Evolutionary conservation across 92 coral and sea anemone species (phyloP).

Genomic region (Porites lobata): DNA sequence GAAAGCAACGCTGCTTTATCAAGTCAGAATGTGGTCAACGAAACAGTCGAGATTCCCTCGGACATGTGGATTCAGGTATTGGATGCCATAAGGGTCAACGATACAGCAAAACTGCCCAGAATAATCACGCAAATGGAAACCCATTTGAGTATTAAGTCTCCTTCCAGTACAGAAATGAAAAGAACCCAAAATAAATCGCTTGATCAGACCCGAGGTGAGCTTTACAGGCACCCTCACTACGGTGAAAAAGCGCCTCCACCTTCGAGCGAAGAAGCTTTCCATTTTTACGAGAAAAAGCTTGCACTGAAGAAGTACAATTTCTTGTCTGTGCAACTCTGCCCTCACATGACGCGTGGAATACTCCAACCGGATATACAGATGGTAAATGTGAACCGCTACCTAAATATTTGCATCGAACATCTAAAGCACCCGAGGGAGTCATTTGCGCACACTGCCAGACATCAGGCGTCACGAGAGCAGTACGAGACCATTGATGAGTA

Average conservation of each 20-base stretch:
- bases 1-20: background rate
- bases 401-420: slow-evolving; percentile 88
- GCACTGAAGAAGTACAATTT: slow-evolving; percentile 66
- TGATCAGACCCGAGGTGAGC: background rate
- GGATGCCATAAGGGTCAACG: slow-evolving; percentile 28
- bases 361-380: slow-evolving; percentile 83
- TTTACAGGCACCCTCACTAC: slow-evolving; percentile 61
- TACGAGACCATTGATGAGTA: slow-evolving; percentile 67
- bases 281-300: slow-evolving; percentile 59
- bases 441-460: slow-evolving; percentile 74
- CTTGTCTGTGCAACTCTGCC: slow-evolving; percentile 73
- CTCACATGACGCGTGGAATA: slow-evolving; percentile 69
- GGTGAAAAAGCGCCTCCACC: slow-evolving; percentile 12
- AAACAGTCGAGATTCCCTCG: slow-evolving; percentile 30
- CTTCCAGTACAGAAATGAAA: background rate
- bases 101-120: background rate
- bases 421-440: slow-evolving; percentile 76
- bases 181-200: background rate
- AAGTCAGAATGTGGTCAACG: background rate
- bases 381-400: slow-evolving; percentile 59
- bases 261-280: slow-evolving; percentile 31
- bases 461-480: slow-evolving; percentile 56
- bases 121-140: slow-evolving; percentile 3
- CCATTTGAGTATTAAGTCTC: background rate
- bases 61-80: slow-evolving; percentile 54